Evolutionary conservation across 2,113 vertebrate genomes (phyloP), one percentile per base, ranked within the genome.

Genomic region (Octodon degus): DNA sequence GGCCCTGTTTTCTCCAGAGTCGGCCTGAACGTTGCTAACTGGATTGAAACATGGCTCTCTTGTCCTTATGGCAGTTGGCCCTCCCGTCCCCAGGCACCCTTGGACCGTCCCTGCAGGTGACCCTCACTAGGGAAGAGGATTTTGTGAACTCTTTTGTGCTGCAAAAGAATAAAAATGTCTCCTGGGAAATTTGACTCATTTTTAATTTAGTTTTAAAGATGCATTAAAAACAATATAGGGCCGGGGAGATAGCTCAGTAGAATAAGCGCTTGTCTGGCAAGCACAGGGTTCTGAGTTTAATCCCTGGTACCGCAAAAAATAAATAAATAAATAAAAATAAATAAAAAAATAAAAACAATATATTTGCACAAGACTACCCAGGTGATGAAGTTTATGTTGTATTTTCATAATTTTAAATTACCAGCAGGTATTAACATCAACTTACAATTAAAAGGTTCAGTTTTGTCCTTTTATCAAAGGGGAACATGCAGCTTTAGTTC

Each of bases 381-480:
- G 37, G 67, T 2, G 13, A 47, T 95, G 50, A 93, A 68, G 82
- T 25, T 83, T 90, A 95, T 62, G 90, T 77, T 43, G 37, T 67
- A 88, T 47, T 96, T 91, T 95, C 34, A 24, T 81, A 81, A 81
- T 86, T 96, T 92, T 87, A 96, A 86, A 98, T 94, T 91, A 43
- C 90, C 93, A 97, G 81, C 97, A 97, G 93, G 60, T 80, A 93
- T 97, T 97, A 97, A 88, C 34, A 96, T 93, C 91, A 94, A 96
- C 93, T 97, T 96, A 98, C 62, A 96, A 84, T 53, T 70, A 94
- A 97, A 40, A 94, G 89, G 92, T 94, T 96, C 68, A 87, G 8
- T 96, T 97, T 94, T 97, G 91, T 87, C 97, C 91, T 81, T 98
- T 98, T 95, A 97, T 60, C 80, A 13, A 96, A 97, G 91, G 65